Conservation (phyloP, 1,140 invertebrate genomes). For the Gryon sp. region DNA sequence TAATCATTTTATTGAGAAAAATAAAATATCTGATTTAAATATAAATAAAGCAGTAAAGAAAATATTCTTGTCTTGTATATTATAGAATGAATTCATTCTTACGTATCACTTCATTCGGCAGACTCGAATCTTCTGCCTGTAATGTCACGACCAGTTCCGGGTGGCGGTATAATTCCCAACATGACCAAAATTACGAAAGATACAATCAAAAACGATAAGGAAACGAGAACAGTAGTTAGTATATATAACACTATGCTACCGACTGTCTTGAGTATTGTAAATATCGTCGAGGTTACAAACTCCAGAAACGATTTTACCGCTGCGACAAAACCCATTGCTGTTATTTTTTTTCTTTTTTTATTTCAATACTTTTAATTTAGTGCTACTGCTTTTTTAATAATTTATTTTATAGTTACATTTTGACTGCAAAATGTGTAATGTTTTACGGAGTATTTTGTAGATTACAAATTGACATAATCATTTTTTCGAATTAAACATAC, state of each 20-base stretch:
- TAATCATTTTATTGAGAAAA: too few relatives aligned
- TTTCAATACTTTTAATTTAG: slow-evolving; percentile 5
- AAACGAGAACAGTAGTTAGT: slow-evolving; percentile 29
- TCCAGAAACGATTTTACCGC: slow-evolving; percentile 30
- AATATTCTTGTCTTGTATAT: too few relatives aligned
- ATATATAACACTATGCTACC: slow-evolving; percentile 37
- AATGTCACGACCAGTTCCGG: slow-evolving; percentile 47
- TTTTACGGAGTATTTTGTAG: too few relatives aligned
- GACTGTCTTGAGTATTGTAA: slow-evolving; percentile 24
- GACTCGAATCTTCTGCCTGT: slow-evolving; percentile 52
- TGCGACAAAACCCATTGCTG: slow-evolving; percentile 32
- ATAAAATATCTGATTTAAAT: too few relatives aligned
- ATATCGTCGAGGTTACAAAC: slow-evolving; percentile 26
- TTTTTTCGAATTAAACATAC: too few relatives aligned
- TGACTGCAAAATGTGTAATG: too few relatives aligned
- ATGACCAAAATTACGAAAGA: slow-evolving; percentile 48
- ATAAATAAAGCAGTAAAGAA: too few relatives aligned
- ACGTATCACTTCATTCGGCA: slow-evolving; percentile 23
- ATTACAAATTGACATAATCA: too few relatives aligned
- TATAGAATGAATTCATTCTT: slow-evolving; percentile 15
- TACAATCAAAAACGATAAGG: slow-evolving; percentile 44
- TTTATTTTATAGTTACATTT: slow-evolving; percentile 15
- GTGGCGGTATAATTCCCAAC: slow-evolving; percentile 53
- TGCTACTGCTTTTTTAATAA: slow-evolving; percentile 6
- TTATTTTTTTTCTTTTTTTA: slow-evolving; percentile 2